These are phyloP conservation scores for Stictonetta naevosa DNA, from an alignment of 2,113 vertebrate species.

Conservation along the genomic window DNA sequence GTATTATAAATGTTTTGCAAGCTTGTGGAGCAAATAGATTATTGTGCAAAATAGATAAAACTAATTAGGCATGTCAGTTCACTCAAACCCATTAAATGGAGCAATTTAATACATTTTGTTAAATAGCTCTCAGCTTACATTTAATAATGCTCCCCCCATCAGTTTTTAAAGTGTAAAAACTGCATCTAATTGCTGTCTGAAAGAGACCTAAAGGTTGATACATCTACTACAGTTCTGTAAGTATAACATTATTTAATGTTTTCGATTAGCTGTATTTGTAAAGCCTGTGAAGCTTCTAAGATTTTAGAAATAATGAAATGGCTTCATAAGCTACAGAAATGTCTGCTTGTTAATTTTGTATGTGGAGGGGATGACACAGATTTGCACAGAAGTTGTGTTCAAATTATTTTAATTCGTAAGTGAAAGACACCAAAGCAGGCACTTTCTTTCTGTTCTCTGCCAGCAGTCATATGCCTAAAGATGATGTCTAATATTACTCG, in stretches of 20 bases:
- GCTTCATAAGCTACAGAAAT: constrained; percentile 28
- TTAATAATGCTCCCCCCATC: neutral
- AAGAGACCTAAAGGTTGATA: constrained; percentile 10
- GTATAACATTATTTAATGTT: neutral
- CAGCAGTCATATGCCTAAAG: neutral
- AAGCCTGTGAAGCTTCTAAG: neutral
- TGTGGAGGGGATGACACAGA: neutral
- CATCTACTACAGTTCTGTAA: constrained; percentile 25
- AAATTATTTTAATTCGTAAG: constrained; percentile 37
- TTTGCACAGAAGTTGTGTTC: neutral
- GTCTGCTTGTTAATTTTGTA: neutral
- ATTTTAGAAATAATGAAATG: constrained; percentile 1
- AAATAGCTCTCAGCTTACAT: constrained; percentile 36
- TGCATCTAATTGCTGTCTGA: constrained; percentile 1
- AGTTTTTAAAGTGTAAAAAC: constrained; percentile 26
- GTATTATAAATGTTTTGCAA: constrained; percentile 22
- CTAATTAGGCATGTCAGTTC: constrained; percentile 44
- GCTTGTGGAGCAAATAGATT: constrained; percentile 44
- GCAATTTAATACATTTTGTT: constrained; percentile 44
- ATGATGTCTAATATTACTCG: neutral
- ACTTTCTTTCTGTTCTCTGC: neutral
- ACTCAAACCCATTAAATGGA: constrained; percentile 37
- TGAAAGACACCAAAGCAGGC: neutral
- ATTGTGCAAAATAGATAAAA: constrained; percentile 49
- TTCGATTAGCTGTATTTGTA: constrained; percentile 25